phyloP scores from a whole-genome alignment of 2,113 vertebrate species.

The Nothobranchius furzeri region DNA sequence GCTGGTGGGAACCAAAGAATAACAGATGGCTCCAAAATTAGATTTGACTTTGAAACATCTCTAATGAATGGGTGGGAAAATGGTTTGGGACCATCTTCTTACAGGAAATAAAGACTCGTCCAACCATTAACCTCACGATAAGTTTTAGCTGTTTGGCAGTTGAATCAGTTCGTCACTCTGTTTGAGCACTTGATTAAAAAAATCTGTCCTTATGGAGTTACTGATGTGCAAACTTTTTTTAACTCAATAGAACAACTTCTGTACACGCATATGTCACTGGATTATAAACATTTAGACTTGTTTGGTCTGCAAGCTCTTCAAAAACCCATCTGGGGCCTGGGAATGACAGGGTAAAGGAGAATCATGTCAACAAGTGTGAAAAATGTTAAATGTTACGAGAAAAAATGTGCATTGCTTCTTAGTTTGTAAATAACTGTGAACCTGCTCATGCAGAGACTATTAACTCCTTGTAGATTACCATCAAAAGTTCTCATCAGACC shows the following conservation, averaged over 20 bases:
- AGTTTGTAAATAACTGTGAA: not conserved
- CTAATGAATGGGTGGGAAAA: constrained; percentile 54
- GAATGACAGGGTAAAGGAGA: not conserved
- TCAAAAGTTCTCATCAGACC: too few relatives aligned
- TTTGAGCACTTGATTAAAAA: constrained; percentile 13
- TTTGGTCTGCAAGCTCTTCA: not conserved
- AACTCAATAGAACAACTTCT: constrained; percentile 6
- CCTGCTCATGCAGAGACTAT: not conserved
- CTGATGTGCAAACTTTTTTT: not conserved
- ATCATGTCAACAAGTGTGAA: not conserved
- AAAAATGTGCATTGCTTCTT: not conserved
- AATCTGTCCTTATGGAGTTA: constrained; percentile 18
- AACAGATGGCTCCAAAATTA: constrained; percentile 22
- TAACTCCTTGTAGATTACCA: too few relatives aligned
- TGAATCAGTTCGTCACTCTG: constrained; percentile 29
- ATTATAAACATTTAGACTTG: constrained; percentile 19
- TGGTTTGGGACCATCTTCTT: constrained; percentile 24
- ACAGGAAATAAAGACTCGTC: constrained; percentile 67
- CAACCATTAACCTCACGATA: constrained; percentile 59
- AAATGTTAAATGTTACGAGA: not conserved
- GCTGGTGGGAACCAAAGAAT: constrained; percentile 24
- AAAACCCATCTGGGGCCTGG: not conserved
- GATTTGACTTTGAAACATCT: constrained; percentile 44
- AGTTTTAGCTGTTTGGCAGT: constrained; percentile 52
- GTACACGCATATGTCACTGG: not conserved